Base-by-base conservation (phyloP, 2,888 invertebrate genomes). In the Linnaemya vulpina region DNA sequence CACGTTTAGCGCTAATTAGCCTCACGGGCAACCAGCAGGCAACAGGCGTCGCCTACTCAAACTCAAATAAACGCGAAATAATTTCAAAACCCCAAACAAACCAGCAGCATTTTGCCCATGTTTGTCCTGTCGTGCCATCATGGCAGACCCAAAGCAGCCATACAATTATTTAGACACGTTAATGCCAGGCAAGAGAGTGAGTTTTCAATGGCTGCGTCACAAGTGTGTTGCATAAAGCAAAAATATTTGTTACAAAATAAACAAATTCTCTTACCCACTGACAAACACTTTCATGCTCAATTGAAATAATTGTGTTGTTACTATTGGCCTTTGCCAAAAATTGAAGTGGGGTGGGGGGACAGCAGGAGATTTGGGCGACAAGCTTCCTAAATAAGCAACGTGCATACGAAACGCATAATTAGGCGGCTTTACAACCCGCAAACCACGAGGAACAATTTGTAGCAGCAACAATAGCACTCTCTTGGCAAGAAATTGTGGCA, bases 1-100 rank as follows among this genome's bases (percentile, higher is more conserved):
- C 78, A 82, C 70, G 75, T 79, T 85, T 75, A 82, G 82, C 82
- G 82, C 85, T 85, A 85, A 85, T 85, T 85, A 85, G 82, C 82
- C 85, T 85, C 85, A 40, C 82, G 85, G 85, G 84, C 84, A 80
- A 77, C 15, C 62, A 73, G n/a, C 38, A 75, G 55, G 68, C 71
- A 75, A 60, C 63, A 74, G n/a, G 0, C 63, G 15, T 30, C 17
- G 63, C 38, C 43, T 40, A 70, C 30, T 30, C n/a, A 51, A 40
- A 25, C 25, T 51, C 55, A 68, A 30, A 35, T 35, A 49, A 17
- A 46, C 38, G 25, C 20, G 20, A 17, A 49, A 30, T 7, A 62
- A 35, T 74, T 62, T 17, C 22, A 25, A 53, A 63, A 9, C 20
- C 20, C 58, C 43, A 62, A 62, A 63, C 65, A 46, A 67, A 67